Evolutionary conservation across 2,797 vertebrate genomes (phyloP), one percentile per base, ranked within the genome.

Genomic region (Eleutherodactylus coqui): DNA sequence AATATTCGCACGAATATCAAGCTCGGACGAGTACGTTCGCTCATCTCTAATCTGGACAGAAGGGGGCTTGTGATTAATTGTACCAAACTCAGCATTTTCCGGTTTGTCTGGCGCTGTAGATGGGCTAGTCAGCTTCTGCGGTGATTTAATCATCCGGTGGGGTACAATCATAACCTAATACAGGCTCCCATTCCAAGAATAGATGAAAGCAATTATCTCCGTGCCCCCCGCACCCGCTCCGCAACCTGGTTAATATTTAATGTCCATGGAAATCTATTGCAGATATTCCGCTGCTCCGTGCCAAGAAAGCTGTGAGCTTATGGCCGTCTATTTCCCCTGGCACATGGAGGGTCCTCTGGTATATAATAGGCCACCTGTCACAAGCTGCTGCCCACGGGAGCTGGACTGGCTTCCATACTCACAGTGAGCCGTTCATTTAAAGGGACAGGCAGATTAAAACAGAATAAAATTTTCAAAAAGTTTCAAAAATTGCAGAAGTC

Each of bases 261-360:
- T 64, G 55, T 27, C 51, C 34, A 53, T 43, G 38, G n/a, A 58
- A 36, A 21, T 41, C 21, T 11, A 2, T 19, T 34, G 24, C 77
- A 43, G 77, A 79, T 62, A 45, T 34, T 60, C 76, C 55, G 9
- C 8, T 27, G 14, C 27, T 79, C 49, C n/a, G 16, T 80, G 78
- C 78, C 78, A 80, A 7, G 24, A 79, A 62, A 29, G 55, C 77
- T 62, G 55, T 19, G 53, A 78, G 78, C 78, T 80, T 80, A 64
- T 80, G 78, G 55, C 58, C 27, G 43, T 43, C 8, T 34, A 64
- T 67, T 79, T 47, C 78, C 78, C 58, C 78, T 62, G 58, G 78
- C 78, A 45, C 60, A 60, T 41, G 36, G 53, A 43, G 41, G 38
- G 78, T 47, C 55, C 60, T 27, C 78, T 62, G 77, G 24, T 58